phyloP scores from a whole-genome alignment of 2,113 vertebrate genomes.

The Elgaria multicarinata region DNA sequence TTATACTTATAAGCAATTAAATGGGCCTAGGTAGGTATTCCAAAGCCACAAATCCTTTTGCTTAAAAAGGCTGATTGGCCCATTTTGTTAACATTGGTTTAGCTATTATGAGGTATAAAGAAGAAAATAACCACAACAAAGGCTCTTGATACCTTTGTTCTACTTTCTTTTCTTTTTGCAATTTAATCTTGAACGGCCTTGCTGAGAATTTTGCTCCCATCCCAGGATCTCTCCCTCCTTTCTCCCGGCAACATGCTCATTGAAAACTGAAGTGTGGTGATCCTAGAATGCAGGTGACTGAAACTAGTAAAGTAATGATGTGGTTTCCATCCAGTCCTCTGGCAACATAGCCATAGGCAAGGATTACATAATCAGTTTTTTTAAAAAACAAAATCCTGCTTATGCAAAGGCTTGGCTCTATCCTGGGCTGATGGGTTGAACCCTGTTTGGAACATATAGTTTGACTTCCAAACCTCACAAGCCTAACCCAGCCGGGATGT shows the following conservation, averaged over 20 bases:
- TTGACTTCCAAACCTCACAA: background rate
- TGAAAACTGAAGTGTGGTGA: background rate
- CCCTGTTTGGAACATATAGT: background rate
- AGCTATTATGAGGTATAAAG: background rate
- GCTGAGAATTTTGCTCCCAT: too few species aligned
- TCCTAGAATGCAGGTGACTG: background rate
- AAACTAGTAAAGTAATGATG: background rate
- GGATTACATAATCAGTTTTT: slow-evolving; percentile 6
- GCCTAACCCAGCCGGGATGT: background rate
- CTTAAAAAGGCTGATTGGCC: background rate
- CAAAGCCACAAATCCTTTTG: background rate
- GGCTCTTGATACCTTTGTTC: background rate
- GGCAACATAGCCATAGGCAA: background rate
- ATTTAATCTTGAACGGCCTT: background rate
- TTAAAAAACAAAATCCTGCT: background rate
- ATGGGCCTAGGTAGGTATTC: background rate
- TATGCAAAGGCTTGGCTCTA: background rate
- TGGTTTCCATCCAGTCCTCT: background rate
- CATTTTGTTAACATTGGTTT: background rate
- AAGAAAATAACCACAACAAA: background rate
- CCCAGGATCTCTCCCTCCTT: background rate
- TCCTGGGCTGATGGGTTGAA: background rate
- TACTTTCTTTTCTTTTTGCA: background rate
- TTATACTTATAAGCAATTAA: background rate
- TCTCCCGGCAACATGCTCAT: too few species aligned